Conservation (phyloP, 2,888 invertebrate genomes). For the Petrolisthes cinctipes region DNA sequence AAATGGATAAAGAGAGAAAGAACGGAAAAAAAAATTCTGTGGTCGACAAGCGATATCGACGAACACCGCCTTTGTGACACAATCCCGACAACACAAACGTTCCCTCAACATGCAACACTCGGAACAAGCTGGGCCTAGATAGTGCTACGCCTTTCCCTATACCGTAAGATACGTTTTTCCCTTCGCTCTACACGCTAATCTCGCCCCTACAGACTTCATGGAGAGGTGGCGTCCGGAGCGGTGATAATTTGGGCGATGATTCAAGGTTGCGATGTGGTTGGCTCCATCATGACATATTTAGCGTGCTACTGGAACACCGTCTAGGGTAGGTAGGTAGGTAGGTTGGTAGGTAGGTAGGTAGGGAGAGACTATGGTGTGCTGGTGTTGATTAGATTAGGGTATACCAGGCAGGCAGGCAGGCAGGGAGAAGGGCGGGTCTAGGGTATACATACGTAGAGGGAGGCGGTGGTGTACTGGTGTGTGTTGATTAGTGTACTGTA, state of each 20-base stretch:
- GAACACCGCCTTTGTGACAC: slow-evolving; percentile 42
- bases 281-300: slow-evolving; percentile 44
- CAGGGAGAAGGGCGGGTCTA: too few species aligned
- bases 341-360: too few species aligned
- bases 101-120: slow-evolving; percentile 48
- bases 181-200: neutral
- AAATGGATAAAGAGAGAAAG: neutral
- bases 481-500: too few species aligned
- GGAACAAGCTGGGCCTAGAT: neutral
- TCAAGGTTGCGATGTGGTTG: slow-evolving; percentile 46
- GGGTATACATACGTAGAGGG: too few species aligned
- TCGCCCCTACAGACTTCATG: slow-evolving; percentile 8
- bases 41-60: slow-evolving; percentile 25
- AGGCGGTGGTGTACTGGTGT: too few species aligned
- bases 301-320: neutral
- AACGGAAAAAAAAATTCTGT: neutral
- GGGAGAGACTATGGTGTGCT: too few species aligned
- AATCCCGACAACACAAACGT: slow-evolving; percentile 40
- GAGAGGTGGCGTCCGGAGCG: neutral
- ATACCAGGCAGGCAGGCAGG: slow-evolving; percentile 3
- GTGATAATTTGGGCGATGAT: slow-evolving; percentile 30
- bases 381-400: neutral
- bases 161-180: neutral
- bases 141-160: neutral
- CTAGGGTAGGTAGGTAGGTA: too few species aligned